Evolutionary conservation across 2,113 vertebrate species (phyloP), one percentile per base, ranked within the genome.

Genomic region (Melospiza georgiana): DNA sequence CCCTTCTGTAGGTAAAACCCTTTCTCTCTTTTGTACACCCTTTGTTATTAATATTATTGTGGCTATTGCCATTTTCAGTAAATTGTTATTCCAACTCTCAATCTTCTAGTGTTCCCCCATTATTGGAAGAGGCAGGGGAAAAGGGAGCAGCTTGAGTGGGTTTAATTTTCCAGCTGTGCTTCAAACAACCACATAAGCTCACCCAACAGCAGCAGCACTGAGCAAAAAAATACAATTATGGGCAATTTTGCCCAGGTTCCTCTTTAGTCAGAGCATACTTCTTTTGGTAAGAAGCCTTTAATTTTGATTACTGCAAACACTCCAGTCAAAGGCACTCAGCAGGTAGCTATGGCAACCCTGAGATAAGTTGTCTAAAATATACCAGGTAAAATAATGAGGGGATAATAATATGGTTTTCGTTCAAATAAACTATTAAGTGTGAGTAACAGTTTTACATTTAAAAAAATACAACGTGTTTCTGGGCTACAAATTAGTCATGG

Each of bases 341-440:
- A 89, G 72, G 93, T 97, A 94, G 85, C 92, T 93, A 95, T 97
- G 94, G 90, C 92, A 96, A 96, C 96, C 59, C 79, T 78, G 92
- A 90, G 90, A 74, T 79, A 90, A 88, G 83, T 68, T 78, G 91
- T 95, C 82, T 86, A 94, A 97, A 96, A 94, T 94, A 95, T 35
- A 94, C 61, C 85, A 95, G 90, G 92, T 95, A 92, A 96, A 95
- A 96, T 95, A 96, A 92, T 63, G 87, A 97, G 80, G 49, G 52
- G 80, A 96, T 96, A 96, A 97, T 95, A 94, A 94, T 41, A 94
- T 0, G 35, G 72, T 77, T 96, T 95, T 93, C 87, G 84, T 93
- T 94, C 94, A 96, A 94, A 95, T 95, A 93, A 91, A 95, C 91
- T 79, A 90, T 96, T 95, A 90, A 90, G 82, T 77, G 75, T 97